These are phyloP conservation scores for Carassius gibelio DNA, from an alignment of 2,113 vertebrate genomes.

Conservation along the genomic window DNA sequence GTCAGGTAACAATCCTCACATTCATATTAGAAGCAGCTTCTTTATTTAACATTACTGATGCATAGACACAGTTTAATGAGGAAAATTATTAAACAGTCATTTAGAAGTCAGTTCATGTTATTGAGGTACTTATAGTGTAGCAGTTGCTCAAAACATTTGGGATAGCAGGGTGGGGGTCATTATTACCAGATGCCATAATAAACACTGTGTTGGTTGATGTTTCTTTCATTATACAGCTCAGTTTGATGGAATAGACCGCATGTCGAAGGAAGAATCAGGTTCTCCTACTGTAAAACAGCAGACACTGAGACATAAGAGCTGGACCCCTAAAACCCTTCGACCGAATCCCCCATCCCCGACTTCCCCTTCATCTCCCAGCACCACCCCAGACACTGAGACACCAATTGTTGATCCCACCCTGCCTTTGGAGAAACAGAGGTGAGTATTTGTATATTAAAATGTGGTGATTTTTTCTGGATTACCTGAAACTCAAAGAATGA, in stretches of 20 bases:
- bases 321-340: constrained; percentile 86
- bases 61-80: not conserved
- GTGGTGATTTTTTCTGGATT: not conserved
- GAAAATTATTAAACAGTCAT: not conserved
- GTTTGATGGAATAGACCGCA: constrained; percentile 84
- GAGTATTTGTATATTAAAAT: constrained; percentile 20
- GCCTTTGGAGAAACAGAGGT: constrained; percentile 92
- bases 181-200: not conserved
- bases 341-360: constrained; percentile 61
- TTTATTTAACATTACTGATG: not conserved
- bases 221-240: constrained; percentile 78
- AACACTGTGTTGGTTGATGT: constrained; percentile 38
- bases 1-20: constrained; percentile 69
- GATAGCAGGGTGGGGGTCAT: not conserved
- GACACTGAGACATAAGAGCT: constrained; percentile 85
- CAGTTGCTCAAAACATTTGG: not conserved
- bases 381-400: constrained; percentile 71
- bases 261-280: constrained; percentile 76
- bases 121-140: not conserved
- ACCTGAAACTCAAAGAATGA: not conserved
- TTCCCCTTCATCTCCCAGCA: constrained; percentile 64
- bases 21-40: not conserved
- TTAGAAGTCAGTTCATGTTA: constrained; percentile 4
- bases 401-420: constrained; percentile 82
- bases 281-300: constrained; percentile 71